phyloP scores from a whole-genome alignment of 2,888 invertebrate genomes.

The Temnothorax ravouxi region DNA sequence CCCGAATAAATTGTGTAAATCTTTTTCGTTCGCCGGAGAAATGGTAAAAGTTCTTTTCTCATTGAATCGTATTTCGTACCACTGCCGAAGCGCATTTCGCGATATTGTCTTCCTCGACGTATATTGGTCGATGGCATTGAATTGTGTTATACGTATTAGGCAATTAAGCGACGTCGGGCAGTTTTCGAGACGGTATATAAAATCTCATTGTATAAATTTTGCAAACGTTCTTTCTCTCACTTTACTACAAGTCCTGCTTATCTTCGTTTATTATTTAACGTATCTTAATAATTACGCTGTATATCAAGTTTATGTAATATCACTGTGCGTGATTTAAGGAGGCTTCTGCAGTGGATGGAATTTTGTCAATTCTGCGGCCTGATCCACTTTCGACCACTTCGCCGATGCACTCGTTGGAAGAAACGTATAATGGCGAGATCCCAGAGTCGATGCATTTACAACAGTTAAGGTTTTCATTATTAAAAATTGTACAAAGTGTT shows the following conservation, averaged over 20 bases:
- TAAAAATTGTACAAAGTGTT: slow-evolving; percentile 75
- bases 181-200: slow-evolving; percentile 17
- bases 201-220: slow-evolving; percentile 23
- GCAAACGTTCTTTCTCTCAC: background rate
- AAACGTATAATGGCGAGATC: slow-evolving; percentile 16
- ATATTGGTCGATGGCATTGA: slow-evolving; percentile 20
- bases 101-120: slow-evolving; percentile 43
- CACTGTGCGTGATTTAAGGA: slow-evolving; percentile 13
- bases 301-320: background rate
- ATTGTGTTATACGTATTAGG: slow-evolving; percentile 22
- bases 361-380: slow-evolving; percentile 1
- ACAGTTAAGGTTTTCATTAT: slow-evolving; percentile 60
- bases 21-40: slow-evolving; percentile 51
- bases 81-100: slow-evolving; percentile 30
- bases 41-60: slow-evolving; percentile 51
- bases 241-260: background rate
- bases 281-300: background rate
- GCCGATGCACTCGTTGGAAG: slow-evolving; percentile 22
- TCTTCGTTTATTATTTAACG: background rate
- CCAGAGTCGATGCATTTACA: slow-evolving; percentile 27
- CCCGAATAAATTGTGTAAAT: slow-evolving; percentile 48
- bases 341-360: slow-evolving; percentile 15
- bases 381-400: slow-evolving; percentile 18
- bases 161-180: slow-evolving; percentile 22
- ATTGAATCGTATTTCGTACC: slow-evolving; percentile 44